These are phyloP conservation scores for Zaprionus ornatus DNA, from an alignment of 1,140 invertebrate species.

Conservation along the genomic window DNA sequence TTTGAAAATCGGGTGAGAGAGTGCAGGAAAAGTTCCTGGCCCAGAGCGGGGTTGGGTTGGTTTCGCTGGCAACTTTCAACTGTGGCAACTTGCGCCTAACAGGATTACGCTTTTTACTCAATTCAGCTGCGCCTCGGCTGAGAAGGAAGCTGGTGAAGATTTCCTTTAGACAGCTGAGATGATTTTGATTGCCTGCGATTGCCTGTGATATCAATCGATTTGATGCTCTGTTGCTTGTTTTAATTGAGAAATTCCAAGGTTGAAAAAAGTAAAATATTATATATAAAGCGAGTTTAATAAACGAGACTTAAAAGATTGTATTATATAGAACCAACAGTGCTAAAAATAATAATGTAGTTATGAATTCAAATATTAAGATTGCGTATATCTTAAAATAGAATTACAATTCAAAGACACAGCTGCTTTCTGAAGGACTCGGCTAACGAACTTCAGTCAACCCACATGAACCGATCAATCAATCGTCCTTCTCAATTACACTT, in stretches of 20 bases:
- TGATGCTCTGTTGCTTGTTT: constrained; percentile 59
- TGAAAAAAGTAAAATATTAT: not conserved
- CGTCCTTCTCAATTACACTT: constrained; percentile 50
- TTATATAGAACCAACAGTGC: too few species aligned
- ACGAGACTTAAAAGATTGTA: too few species aligned
- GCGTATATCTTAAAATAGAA: not conserved
- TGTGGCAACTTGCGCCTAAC: constrained; percentile 61
- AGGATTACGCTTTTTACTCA: constrained; percentile 55
- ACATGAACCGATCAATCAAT: constrained; percentile 58
- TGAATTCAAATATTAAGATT: not conserved
- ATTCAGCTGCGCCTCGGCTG: not conserved
- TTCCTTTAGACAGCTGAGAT: constrained; percentile 38
- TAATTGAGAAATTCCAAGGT: constrained; percentile 63
- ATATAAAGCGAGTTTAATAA: too few species aligned
- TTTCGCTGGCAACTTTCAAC: constrained; percentile 12
- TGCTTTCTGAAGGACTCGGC: not conserved
- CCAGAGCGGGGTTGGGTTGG: constrained; percentile 26
- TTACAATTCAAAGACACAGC: not conserved
- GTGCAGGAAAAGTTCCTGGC: constrained; percentile 18
- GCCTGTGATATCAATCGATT: constrained; percentile 67
- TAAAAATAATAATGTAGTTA: not conserved
- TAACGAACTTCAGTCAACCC: constrained; percentile 33
- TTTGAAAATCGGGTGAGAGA: constrained; percentile 39
- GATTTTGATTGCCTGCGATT: constrained; percentile 34
- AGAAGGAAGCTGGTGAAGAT: not conserved